A percentile compares a stretch with the other conserved stretches of the same genome.
Conservation (phyloP, 2,797 vertebrate species). For the Corythornis leucogaster region DNA sequence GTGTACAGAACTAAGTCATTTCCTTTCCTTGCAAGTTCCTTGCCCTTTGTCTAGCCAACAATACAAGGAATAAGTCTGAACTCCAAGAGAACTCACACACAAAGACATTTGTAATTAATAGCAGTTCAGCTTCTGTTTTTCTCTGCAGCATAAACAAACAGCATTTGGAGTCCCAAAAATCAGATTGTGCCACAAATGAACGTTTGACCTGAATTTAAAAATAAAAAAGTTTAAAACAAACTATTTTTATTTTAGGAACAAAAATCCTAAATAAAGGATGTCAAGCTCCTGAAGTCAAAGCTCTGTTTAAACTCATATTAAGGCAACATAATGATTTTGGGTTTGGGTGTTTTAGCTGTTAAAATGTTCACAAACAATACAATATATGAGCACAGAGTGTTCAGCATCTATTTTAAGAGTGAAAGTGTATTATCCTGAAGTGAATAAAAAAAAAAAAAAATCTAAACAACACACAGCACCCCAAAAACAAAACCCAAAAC, state of each 20-base stretch:
- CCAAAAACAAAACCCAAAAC: neutral
- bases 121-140: constrained; percentile 25
- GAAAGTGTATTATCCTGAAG: neutral
- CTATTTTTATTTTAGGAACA: neutral
- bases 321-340: neutral
- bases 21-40: constrained; percentile 75
- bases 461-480: too few species aligned
- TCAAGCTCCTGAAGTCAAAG: neutral
- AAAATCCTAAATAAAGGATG: neutral
- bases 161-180: neutral
- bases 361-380: neutral
- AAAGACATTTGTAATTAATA: constrained; percentile 30
- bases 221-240: neutral
- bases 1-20: constrained; percentile 68
- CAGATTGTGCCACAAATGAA: neutral
- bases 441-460: neutral
- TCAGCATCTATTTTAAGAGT: neutral
- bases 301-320: neutral
- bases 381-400: neutral
- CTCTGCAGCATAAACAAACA: constrained; percentile 4
- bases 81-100: constrained; percentile 1
- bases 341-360: neutral
- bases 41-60: constrained; percentile 79
- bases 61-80: constrained; percentile 70
- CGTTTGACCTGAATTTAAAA: neutral